Evolutionary conservation across 2,113 vertebrate genomes (phyloP).

Genomic region (Rhizomys pruinosus): DNA sequence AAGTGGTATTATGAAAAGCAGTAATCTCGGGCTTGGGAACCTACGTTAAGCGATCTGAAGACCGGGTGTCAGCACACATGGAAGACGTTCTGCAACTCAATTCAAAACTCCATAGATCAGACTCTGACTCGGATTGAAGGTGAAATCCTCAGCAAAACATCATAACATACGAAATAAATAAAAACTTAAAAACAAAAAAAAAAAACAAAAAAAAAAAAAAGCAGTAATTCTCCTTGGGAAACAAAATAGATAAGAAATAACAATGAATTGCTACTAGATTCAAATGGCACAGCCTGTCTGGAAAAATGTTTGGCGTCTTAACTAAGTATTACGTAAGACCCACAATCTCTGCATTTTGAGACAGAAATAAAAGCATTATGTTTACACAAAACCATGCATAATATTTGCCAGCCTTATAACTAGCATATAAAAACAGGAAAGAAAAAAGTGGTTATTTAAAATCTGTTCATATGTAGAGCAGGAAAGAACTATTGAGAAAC

Average conservation of each 20-base stretch:
- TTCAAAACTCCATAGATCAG: too few species aligned
- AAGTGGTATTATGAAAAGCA: conserved; percentile 47
- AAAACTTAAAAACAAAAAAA: too few species aligned
- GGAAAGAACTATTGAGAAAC: too few species aligned
- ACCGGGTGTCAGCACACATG: too few species aligned
- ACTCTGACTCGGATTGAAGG: too few species aligned
- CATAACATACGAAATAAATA: too few species aligned
- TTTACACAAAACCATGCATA: not conserved
- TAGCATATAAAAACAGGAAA: not conserved
- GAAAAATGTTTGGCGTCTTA: conserved; percentile 51
- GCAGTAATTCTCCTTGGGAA: not conserved
- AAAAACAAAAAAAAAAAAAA: too few species aligned
- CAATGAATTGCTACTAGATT: not conserved
- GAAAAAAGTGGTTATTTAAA: too few species aligned
- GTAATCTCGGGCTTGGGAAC: not conserved
- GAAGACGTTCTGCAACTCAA: too few species aligned
- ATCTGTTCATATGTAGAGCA: too few species aligned
- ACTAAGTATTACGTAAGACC: conserved; percentile 20
- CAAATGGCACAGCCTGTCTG: not conserved
- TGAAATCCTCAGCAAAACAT: too few species aligned
- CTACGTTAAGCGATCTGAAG: too few species aligned
- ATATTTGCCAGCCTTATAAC: conserved; percentile 26
- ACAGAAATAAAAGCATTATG: conserved; percentile 40
- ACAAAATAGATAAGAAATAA: not conserved
- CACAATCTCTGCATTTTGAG: not conserved